These are phyloP conservation scores for Chaitophorus viminalis DNA, from an alignment of 2,888 invertebrate genomes.

Conservation along the genomic window DNA sequence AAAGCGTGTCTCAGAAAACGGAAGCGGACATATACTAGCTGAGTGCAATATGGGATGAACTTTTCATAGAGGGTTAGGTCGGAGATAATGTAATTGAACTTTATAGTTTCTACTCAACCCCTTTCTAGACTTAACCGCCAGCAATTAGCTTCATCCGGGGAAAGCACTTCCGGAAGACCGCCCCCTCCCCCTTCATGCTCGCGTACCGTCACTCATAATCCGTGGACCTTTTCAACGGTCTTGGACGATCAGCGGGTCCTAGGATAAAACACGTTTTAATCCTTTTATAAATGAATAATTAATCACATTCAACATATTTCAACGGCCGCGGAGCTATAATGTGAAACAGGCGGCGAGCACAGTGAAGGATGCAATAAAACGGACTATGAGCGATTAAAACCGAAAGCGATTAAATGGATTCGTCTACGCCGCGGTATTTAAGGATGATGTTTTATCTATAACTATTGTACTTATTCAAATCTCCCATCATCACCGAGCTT, in stretches of 20 bases:
- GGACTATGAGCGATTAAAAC: constrained; percentile 25
- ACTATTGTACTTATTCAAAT: not conserved
- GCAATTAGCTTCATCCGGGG: constrained; percentile 35
- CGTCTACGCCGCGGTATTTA: not conserved
- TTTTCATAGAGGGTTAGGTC: constrained; percentile 28
- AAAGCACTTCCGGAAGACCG: constrained; percentile 12
- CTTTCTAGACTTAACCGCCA: constrained; percentile 6
- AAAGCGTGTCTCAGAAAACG: constrained; percentile 27
- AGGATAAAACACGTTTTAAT: constrained; percentile 14
- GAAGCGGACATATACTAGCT: not conserved
- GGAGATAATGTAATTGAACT: constrained; percentile 53
- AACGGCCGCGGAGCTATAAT: not conserved
- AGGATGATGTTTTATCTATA: not conserved
- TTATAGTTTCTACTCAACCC: constrained; percentile 34
- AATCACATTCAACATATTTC: constrained; percentile 25
- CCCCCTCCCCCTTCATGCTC: not conserved
- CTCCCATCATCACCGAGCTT: not conserved
- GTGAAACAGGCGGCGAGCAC: not conserved
- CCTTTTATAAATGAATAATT: constrained; percentile 41
- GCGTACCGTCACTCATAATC: constrained; percentile 36
- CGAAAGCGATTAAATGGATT: constrained; percentile 30
- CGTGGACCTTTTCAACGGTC: constrained; percentile 4
- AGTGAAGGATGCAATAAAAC: not conserved
- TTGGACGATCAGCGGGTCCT: not conserved
- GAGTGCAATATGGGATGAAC: constrained; percentile 14